Percentiles rank a stretch among this genome's conserved stretches.
These are phyloP conservation scores for Smutsia temminckii DNA, from an alignment of 2,797 vertebrate species.

Conservation along the genomic window DNA sequence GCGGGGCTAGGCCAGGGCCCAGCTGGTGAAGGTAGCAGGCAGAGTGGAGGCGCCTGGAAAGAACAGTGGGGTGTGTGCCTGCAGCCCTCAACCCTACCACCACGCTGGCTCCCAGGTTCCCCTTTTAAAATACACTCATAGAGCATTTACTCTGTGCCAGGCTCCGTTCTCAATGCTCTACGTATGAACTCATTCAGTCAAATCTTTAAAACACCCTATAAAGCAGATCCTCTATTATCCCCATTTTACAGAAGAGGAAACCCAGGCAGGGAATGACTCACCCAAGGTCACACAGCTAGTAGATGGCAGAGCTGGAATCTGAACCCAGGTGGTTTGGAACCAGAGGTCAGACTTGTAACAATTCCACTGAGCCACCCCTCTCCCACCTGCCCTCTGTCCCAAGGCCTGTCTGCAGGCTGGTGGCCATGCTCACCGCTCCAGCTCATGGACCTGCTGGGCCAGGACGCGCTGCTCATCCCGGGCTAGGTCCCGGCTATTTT, in stretches of 20 bases:
- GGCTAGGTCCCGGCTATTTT: constrained; percentile 61
- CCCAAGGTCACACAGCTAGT: background rate
- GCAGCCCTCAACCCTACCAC: background rate
- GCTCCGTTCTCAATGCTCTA: accelerated
- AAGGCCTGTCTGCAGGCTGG: background rate
- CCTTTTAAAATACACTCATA: no score
- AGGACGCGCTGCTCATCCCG: constrained; percentile 60
- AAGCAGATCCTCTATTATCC: background rate
- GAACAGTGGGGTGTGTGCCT: background rate
- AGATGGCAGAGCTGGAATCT: background rate
- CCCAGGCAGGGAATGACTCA: background rate
- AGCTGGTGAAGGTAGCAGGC: background rate
- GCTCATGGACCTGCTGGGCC: constrained; percentile 47
- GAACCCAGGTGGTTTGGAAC: background rate
- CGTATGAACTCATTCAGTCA: accelerated
- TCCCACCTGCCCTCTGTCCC: background rate
- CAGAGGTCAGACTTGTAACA: background rate
- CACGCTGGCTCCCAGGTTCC: background rate
- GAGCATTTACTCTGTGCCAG: background rate
- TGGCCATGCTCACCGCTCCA: constrained; percentile 34
- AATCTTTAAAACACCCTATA: accelerated
- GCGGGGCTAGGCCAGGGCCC: background rate
- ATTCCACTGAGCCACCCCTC: background rate
- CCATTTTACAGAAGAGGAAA: background rate
- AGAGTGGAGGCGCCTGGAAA: constrained; percentile 56